Percentiles rank a stretch among this genome's conserved stretches.
phyloP scores from a whole-genome alignment of 2,888 invertebrate species.

The Lasioglossum oenotherae region DNA sequence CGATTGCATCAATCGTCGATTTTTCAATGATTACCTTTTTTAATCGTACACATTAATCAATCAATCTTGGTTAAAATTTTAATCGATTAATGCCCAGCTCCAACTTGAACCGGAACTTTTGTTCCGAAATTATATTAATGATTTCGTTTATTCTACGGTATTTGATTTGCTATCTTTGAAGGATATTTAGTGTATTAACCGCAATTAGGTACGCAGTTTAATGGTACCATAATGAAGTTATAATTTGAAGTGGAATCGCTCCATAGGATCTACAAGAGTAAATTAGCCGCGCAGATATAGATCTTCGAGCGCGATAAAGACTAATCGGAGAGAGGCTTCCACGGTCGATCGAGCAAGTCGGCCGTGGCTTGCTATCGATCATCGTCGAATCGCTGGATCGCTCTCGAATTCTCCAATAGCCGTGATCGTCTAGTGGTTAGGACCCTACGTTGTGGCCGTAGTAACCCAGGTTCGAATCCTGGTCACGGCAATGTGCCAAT shows the following conservation, averaged over 20 bases:
- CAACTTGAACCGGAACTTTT: background rate
- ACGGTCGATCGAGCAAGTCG: conserved; percentile 42
- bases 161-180: background rate
- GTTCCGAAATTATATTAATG: background rate
- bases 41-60: no score
- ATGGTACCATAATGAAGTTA: background rate
- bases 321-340: background rate
- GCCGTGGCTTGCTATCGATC: conserved; percentile 7
- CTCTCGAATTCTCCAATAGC: conserved; percentile 69
- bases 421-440: conserved; percentile 84
- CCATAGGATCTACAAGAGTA: background rate
- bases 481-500: conserved; percentile 83
- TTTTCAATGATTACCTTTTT: no score
- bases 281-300: background rate
- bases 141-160: background rate
- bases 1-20: no score
- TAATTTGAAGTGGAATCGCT: background rate
- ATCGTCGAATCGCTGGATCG: background rate
- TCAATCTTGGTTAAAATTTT: no score
- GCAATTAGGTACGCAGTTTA: background rate
- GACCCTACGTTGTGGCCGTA: conserved; percentile 85
- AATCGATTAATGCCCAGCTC: no score
- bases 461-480: conserved; percentile 85
- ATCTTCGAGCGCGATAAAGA: no score
- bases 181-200: background rate